A percentile compares a stretch with the other conserved stretches of the same genome.
Conservation (phyloP, 2,113 vertebrate genomes). For the Plestiodon gilberti region DNA sequence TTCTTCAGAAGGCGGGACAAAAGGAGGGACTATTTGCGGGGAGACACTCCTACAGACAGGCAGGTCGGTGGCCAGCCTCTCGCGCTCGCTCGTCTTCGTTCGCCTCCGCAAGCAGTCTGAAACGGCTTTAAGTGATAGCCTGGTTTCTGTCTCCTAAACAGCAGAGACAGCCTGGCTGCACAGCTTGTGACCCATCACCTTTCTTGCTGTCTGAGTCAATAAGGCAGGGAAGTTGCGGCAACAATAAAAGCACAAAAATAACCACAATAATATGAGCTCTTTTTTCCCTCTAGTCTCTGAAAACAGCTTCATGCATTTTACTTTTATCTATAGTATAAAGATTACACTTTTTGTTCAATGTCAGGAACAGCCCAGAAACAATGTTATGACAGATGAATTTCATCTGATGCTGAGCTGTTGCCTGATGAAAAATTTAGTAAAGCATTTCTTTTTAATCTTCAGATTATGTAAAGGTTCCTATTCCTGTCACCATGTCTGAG, state of each 20-base stretch:
- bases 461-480: not conserved
- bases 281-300: not conserved
- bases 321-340: conserved; percentile 42
- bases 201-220: conserved; percentile 57
- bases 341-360: conserved; percentile 61
- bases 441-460: conserved; percentile 52
- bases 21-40: no score
- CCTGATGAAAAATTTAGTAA: conserved; percentile 47
- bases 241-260: conserved; percentile 63
- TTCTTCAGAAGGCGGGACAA: no score
- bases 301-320: conserved; percentile 56
- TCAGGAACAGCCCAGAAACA: conserved; percentile 56
- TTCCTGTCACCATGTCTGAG: conserved; percentile 33
- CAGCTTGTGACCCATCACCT: conserved; percentile 69
- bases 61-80: no score
- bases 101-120: no score
- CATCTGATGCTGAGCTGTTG: conserved; percentile 56
- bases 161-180: conserved; percentile 57
- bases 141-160: conserved; percentile 66
- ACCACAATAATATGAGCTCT: conserved; percentile 39
- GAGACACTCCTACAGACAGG: no score
- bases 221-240: conserved; percentile 52
- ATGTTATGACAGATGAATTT: conserved; percentile 63
- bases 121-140: conserved; percentile 47
- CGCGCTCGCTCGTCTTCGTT: no score